Evolutionary conservation across 2,113 vertebrate genomes (phyloP).

Genomic region (Dromaius novaehollandiae): DNA sequence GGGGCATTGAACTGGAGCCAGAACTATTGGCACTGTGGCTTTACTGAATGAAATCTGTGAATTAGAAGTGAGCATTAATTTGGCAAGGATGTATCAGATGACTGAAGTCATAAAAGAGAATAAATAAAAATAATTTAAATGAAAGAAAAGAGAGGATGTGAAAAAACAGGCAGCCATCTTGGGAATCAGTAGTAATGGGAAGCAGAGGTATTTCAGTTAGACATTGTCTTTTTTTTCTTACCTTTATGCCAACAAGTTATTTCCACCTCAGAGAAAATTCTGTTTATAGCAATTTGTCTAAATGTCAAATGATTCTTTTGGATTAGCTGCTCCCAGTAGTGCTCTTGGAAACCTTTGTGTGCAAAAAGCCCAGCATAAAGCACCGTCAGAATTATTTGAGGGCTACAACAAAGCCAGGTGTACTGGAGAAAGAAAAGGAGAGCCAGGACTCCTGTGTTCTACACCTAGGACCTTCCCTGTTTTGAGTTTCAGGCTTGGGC

Average conservation of each 20-base stretch:
- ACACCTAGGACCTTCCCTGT: neutral
- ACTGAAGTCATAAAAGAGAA: neutral
- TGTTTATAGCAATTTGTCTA: neutral
- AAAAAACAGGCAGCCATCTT: neutral
- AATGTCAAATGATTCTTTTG: neutral
- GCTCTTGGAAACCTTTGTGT: neutral
- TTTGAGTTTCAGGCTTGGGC: neutral
- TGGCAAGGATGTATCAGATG: neutral
- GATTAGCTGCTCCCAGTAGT: neutral
- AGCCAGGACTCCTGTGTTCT: neutral
- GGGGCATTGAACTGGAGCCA: neutral
- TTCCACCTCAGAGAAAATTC: neutral
- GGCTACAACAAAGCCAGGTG: neutral
- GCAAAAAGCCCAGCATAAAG: neutral
- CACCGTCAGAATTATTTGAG: neutral
- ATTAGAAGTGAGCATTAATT: constrained; percentile 5
- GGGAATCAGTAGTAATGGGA: neutral
- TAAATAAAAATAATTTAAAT: neutral
- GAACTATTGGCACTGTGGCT: neutral
- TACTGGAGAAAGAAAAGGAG: neutral
- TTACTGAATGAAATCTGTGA: neutral
- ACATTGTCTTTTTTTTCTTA: neutral
- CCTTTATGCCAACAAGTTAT: neutral
- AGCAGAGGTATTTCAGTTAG: constrained; percentile 5
- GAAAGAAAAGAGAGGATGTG: neutral